Percentiles rank a stretch among this genome's conserved stretches.
Conservation (phyloP, 2,113 vertebrate species). For the Edolisoma coerulescens region DNA sequence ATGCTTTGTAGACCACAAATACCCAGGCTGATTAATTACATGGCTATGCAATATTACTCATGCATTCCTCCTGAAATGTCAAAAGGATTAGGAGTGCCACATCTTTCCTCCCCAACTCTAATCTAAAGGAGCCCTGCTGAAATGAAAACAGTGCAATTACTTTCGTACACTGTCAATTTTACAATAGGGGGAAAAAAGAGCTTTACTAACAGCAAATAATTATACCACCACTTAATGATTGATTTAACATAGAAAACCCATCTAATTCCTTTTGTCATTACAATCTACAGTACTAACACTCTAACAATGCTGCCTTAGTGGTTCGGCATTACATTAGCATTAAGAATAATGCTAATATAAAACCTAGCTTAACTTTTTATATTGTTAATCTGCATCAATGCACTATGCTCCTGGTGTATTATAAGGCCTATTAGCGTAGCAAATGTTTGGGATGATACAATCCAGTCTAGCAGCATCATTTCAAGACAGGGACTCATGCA, state of each 20-base stretch:
- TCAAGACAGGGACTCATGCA: background rate
- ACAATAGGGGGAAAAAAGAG: constrained; percentile 63
- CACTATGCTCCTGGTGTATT: background rate
- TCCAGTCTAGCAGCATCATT: constrained; percentile 4
- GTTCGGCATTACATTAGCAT: constrained; percentile 62
- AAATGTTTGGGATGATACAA: background rate
- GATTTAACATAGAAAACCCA: constrained; percentile 76
- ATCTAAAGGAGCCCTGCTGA: constrained; percentile 71
- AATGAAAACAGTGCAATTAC: constrained; percentile 73
- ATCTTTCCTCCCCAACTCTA: constrained; percentile 66
- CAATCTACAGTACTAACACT: constrained; percentile 70
- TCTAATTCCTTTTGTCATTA: constrained; percentile 75
- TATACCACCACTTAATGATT: constrained; percentile 75
- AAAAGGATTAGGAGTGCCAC: constrained; percentile 71
- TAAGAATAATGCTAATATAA: constrained; percentile 71
- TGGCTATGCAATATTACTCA: constrained; percentile 68
- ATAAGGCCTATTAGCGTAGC: constrained; percentile 24
- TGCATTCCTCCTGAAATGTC: constrained; percentile 73
- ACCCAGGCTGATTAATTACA: constrained; percentile 69
- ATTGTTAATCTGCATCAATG: constrained; percentile 47
- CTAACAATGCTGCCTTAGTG: constrained; percentile 62
- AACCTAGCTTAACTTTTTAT: constrained; percentile 63
- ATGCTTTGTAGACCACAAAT: constrained; percentile 60
- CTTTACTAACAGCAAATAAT: constrained; percentile 75
- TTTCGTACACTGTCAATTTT: constrained; percentile 72